These are phyloP conservation scores for Andrena bucephala DNA, from an alignment of 2,888 invertebrate species.

Conservation along the genomic window DNA sequence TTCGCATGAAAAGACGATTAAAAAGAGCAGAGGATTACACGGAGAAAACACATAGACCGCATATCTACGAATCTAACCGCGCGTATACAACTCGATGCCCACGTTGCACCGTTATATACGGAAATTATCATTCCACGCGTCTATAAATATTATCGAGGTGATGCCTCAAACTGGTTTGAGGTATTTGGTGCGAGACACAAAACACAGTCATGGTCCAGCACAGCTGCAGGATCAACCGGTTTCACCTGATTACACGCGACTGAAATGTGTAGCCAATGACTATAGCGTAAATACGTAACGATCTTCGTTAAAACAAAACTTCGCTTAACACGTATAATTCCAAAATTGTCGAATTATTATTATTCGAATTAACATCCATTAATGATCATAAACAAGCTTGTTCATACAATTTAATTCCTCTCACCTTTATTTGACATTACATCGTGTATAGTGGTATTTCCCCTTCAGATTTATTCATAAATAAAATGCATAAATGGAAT, in stretches of 20 bases:
- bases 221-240: slow-evolving; percentile 70
- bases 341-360: neutral
- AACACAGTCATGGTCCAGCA: slow-evolving; percentile 60
- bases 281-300: slow-evolving; percentile 15
- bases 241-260: slow-evolving; percentile 49
- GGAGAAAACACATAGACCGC: neutral
- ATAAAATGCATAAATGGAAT: no score
- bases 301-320: neutral
- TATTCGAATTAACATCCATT: no score
- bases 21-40: neutral
- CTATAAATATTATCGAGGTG: slow-evolving; percentile 67
- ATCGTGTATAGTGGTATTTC: no score
- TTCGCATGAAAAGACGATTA: neutral
- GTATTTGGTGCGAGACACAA: slow-evolving; percentile 62
- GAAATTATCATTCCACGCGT: slow-evolving; percentile 55
- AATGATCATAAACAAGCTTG: no score
- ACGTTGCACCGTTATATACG: slow-evolving; percentile 56
- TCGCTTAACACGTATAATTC: neutral
- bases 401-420: neutral
- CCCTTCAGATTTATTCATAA: no score
- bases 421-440: no score
- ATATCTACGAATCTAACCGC: slow-evolving; percentile 8
- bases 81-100: neutral
- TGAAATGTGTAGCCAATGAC: slow-evolving; percentile 12
- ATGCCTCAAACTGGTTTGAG: slow-evolving; percentile 70